Evolutionary conservation across 92 coral and sea anemone genomes (phyloP).

Genomic region (Scolanthus callimorphus): DNA sequence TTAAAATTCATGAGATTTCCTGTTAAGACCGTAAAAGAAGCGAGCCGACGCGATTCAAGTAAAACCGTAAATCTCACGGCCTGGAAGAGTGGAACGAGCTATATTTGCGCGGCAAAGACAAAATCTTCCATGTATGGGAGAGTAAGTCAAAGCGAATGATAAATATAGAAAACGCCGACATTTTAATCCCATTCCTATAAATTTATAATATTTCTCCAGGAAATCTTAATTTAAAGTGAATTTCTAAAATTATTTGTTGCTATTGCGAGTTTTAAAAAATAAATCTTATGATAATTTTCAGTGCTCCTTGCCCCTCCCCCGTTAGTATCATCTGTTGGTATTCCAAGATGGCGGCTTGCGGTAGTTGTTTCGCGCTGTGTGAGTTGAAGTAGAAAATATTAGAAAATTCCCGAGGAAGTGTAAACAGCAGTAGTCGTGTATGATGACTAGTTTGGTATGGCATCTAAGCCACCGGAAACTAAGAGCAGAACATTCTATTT

Average conservation of each 20-base stretch:
- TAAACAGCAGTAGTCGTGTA: not conserved
- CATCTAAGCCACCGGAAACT: slow-evolving; percentile 6
- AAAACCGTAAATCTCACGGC: not conserved
- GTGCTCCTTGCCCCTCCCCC: slow-evolving; percentile 13
- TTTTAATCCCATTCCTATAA: too few relatives aligned
- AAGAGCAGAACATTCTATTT: slow-evolving; percentile 26
- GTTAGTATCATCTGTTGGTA: slow-evolving; percentile 2
- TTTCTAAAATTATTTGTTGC: not conserved
- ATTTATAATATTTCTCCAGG: not conserved
- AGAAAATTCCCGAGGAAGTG: not conserved
- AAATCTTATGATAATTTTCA: too few relatives aligned
- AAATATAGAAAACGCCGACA: too few relatives aligned
- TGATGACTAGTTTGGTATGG: slow-evolving; percentile 16
- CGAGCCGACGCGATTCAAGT: not conserved
- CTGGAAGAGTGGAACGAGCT: not conserved
- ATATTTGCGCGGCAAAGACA: not conserved
- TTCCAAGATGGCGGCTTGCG: slow-evolving; percentile 4
- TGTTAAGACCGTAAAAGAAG: not conserved
- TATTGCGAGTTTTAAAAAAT: too few relatives aligned
- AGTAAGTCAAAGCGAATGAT: too few relatives aligned
- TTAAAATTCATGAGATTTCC: slow-evolving; percentile 64
- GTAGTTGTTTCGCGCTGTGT: not conserved
- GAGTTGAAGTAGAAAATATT: not conserved
- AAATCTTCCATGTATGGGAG: not conserved
- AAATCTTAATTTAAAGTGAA: too few relatives aligned